Evolutionary conservation across 2,888 invertebrate genomes (phyloP), one percentile per base, ranked within the genome.

Genomic region (Melieria picta): DNA sequence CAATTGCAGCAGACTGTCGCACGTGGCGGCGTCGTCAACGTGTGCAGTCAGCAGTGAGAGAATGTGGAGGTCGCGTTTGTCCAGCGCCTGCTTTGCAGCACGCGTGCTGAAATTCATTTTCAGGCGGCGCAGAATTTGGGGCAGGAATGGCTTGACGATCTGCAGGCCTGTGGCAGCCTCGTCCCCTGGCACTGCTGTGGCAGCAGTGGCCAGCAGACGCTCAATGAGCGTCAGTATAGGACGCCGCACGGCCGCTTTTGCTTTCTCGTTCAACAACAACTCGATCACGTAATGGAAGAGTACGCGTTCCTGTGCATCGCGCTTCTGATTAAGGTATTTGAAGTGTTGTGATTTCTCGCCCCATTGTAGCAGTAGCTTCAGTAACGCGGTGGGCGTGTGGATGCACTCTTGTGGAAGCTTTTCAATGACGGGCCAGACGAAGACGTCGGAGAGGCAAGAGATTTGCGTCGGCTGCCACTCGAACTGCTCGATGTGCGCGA

Each of bases 341-440:
- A 93, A 94, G 81, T 93, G 94, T 85, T 93, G 90, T 0, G 94
- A 92, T 85, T 94, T 92, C 69, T 91, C 90, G 75, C 94, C 92
- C 95, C 97, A 98, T 1, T 89, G 88, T 46, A 91, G 88, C 30
- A 97, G 89, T n/a, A 98, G 86, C 83, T 93, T 94, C 16, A 97
- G 86, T 67, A 97, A 87, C 3, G 93, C 90, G 1, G 96, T 95
- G 0, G 96, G 95, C 78, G 91, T 93, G 79, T 94, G 92, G 69
- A 96, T 91, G 9, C 95, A 93, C 83, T 98, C 97, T 62, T 90
- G 88, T 0, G 93, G 91, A 13, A 98, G 86, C 81, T 93, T 94
- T 10, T 90, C 89, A 71, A 95, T 86, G 80, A 91, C 89, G 0
- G 96, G 96, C 92, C 94, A 96, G 9, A 98, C 89, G 63, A 93